Conservation (phyloP, 2,888 invertebrate species). For the Coremacera marginata region DNA sequence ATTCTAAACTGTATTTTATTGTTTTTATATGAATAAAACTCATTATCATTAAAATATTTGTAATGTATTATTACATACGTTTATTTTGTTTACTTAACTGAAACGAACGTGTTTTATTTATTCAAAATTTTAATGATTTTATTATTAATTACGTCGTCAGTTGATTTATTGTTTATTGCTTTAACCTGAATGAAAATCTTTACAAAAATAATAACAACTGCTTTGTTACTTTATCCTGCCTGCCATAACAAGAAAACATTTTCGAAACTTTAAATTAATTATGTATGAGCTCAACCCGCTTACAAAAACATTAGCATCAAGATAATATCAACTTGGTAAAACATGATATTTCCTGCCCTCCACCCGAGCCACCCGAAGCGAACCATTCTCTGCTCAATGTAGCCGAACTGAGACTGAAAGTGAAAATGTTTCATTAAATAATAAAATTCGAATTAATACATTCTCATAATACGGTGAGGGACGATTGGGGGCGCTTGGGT, state of each 20-base stretch:
- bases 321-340: neutral
- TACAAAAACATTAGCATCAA: slow-evolving; percentile 10
- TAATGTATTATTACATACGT: too few species aligned
- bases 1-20: too few species aligned
- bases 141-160: too few species aligned
- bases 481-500: neutral
- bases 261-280: slow-evolving; percentile 38
- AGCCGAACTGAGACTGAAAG: neutral
- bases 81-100: too few species aligned
- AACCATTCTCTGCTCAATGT: neutral
- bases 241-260: neutral
- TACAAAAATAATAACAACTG: too few species aligned
- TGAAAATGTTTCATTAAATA: slow-evolving; percentile 53
- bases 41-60: too few species aligned
- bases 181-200: too few species aligned
- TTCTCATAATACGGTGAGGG: slow-evolving; percentile 22
- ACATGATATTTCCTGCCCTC: neutral
- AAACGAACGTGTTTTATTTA: too few species aligned
- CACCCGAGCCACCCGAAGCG: neutral
- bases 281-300: slow-evolving; percentile 37
- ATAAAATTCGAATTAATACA: slow-evolving; percentile 52
- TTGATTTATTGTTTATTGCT: too few species aligned
- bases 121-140: too few species aligned
- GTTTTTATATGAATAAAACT: too few species aligned
- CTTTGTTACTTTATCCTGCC: too few species aligned